phyloP scores from a whole-genome alignment of 2,113 vertebrate genomes.

The Glareola pratincola region DNA sequence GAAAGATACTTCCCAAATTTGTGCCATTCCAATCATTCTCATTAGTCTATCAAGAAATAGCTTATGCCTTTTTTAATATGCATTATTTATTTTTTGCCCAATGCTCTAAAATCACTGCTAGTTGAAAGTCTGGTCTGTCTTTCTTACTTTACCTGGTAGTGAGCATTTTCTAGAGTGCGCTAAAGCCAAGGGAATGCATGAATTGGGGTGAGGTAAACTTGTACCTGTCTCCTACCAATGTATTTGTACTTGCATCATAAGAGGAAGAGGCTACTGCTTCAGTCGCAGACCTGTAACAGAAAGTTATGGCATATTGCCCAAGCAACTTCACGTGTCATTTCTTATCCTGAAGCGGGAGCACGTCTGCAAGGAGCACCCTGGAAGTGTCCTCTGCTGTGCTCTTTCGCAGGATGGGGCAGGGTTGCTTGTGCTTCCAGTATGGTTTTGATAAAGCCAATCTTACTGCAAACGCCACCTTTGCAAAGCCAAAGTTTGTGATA shows the following conservation, averaged over 20 bases:
- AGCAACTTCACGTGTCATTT: not conserved
- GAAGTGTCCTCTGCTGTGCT: not conserved
- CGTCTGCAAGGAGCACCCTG: not conserved
- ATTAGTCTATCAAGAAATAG: not conserved
- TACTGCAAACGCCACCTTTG: not conserved
- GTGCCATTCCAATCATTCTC: not conserved
- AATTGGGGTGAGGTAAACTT: not conserved
- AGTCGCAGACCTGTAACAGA: not conserved
- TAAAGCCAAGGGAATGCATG: not conserved
- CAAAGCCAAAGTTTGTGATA: not conserved
- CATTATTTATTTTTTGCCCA: not conserved
- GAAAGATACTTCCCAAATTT: not conserved
- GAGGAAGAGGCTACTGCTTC: not conserved
- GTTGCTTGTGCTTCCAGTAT: accelerated
- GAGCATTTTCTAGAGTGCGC: not conserved
- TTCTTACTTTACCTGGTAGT: not conserved
- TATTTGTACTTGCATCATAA: not conserved
- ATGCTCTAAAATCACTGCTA: not conserved
- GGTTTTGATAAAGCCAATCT: not conserved
- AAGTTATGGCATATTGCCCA: not conserved
- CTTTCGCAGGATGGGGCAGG: not conserved
- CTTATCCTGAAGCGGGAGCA: not conserved
- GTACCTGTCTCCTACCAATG: not conserved
- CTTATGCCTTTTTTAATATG: not conserved
- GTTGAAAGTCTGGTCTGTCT: not conserved